Evolutionary conservation across 2,888 invertebrate genomes (phyloP).

Genomic region (Cephalotes varians): DNA sequence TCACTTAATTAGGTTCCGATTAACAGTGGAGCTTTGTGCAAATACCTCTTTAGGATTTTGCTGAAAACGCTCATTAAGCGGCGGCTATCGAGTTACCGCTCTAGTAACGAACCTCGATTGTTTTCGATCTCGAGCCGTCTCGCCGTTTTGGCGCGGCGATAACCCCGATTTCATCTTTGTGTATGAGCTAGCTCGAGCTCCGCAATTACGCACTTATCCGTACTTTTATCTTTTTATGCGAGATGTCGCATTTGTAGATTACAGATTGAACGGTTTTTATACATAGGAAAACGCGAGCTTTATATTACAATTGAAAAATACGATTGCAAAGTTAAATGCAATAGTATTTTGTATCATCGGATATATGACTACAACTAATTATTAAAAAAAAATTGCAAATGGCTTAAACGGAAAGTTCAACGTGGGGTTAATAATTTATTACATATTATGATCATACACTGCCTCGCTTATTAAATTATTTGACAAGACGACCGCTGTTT

Average conservation of each 20-base stretch:
- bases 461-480: conserved; percentile 26
- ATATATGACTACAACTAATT: too few species aligned
- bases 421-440: too few species aligned
- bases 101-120: conserved; percentile 72
- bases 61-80: conserved; percentile 74
- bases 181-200: conserved; percentile 12
- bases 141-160: conserved; percentile 50
- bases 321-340: background rate
- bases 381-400: too few species aligned
- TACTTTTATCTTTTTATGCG: conserved; percentile 21
- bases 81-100: conserved; percentile 69
- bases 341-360: background rate
- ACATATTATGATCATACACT: background rate
- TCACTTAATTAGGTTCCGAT: conserved; percentile 75
- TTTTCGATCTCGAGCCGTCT: conserved; percentile 68
- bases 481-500: conserved; percentile 14
- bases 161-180: conserved; percentile 30
- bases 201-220: conserved; percentile 35
- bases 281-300: background rate
- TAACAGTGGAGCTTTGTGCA: conserved; percentile 73
- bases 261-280: background rate
- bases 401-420: too few species aligned
- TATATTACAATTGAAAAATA: background rate
- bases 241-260: background rate
- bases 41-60: conserved; percentile 69